Evolutionary conservation across 2,888 invertebrate species (phyloP).

Genomic region (Teinopalpus imperialis): DNA sequence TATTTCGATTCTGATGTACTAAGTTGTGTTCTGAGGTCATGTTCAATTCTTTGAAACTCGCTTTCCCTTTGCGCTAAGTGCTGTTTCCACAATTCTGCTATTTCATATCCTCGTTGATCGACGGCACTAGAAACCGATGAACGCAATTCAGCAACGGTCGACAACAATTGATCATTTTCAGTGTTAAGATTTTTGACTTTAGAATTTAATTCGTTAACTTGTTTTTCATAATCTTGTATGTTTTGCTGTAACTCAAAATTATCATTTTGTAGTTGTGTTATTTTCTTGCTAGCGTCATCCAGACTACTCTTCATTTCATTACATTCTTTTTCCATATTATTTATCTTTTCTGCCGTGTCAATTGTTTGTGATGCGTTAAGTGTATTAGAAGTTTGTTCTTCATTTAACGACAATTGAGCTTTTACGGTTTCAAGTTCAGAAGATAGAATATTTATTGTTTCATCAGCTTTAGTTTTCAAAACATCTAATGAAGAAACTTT

Average conservation of each 20-base stretch:
- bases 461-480: constrained; percentile 41
- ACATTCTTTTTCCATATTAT: constrained; percentile 50
- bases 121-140: constrained; percentile 77
- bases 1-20: constrained; percentile 71
- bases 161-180: constrained; percentile 69
- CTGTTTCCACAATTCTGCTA: constrained; percentile 87
- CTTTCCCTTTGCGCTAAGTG: constrained; percentile 84
- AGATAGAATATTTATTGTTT: constrained; percentile 38
- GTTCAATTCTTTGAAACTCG: constrained; percentile 80
- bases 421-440: constrained; percentile 43
- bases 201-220: constrained; percentile 53
- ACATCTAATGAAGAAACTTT: constrained; percentile 39
- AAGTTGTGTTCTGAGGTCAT: constrained; percentile 75
- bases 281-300: constrained; percentile 64
- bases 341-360: constrained; percentile 44
- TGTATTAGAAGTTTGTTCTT: constrained; percentile 15
- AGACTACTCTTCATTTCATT: constrained; percentile 46
- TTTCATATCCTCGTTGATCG: constrained; percentile 85
- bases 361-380: constrained; percentile 33
- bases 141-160: constrained; percentile 69
- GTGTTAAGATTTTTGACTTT: constrained; percentile 61
- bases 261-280: constrained; percentile 49
- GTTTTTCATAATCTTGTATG: constrained; percentile 40
- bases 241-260: constrained; percentile 43
- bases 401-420: constrained; percentile 20